phyloP scores from a whole-genome alignment of 2,888 invertebrate species.

The Siphlonurus alternatus region DNA sequence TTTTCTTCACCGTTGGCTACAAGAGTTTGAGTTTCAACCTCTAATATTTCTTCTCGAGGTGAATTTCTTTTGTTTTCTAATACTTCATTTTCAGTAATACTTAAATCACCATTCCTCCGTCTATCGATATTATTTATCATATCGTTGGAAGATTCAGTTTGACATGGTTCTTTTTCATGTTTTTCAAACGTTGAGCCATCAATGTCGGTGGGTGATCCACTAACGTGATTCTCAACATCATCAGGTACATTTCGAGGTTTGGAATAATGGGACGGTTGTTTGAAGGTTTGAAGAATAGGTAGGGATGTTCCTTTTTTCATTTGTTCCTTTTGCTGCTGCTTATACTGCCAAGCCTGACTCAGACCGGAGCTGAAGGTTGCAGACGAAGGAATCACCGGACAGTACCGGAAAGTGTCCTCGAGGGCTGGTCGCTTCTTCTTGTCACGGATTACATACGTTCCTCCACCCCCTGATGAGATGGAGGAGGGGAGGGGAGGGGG shows the following conservation, averaged over 20 bases:
- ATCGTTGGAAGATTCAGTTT: too few relatives aligned
- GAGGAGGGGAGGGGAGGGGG: neutral
- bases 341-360: neutral
- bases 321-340: neutral
- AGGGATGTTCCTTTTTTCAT: neutral
- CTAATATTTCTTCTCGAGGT: too few relatives aligned
- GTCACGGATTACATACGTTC: constrained; percentile 67
- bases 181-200: too few relatives aligned
- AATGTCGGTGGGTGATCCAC: too few relatives aligned
- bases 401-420: neutral
- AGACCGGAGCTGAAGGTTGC: neutral
- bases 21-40: too few relatives aligned
- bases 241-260: neutral
- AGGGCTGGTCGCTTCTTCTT: constrained; percentile 3
- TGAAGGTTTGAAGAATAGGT: neutral
- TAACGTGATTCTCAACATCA: too few relatives aligned
- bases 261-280: neutral
- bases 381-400: neutral
- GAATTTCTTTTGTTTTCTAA: too few relatives aligned
- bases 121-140: too few relatives aligned
- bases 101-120: too few relatives aligned
- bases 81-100: too few relatives aligned
- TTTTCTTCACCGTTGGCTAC: too few relatives aligned
- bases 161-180: too few relatives aligned
- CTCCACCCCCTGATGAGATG: constrained; percentile 27